Conservation (phyloP, 37 sponge, comb jelly and placozoan genomes). For the Ephydatia muelleri region DNA sequence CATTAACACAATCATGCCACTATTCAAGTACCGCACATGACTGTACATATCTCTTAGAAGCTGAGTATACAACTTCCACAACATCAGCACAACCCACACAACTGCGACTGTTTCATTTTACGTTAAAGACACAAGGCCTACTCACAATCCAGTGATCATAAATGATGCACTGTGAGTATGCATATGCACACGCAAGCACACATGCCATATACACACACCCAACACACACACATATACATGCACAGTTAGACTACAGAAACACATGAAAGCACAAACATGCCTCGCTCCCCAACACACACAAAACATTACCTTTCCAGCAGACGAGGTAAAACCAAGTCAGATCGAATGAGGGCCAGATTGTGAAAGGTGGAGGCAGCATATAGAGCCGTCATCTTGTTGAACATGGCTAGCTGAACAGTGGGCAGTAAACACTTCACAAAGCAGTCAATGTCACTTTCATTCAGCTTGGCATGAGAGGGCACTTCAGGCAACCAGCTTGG, state of each 20-base stretch:
- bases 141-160: too few species aligned
- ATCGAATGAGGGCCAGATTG: constrained; percentile 67
- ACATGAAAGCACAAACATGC: neutral
- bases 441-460: constrained; percentile 76
- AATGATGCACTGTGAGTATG: too few species aligned
- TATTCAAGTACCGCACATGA: neutral
- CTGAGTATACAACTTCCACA: neutral
- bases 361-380: constrained; percentile 58
- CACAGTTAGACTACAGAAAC: neutral
- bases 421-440: constrained; percentile 84
- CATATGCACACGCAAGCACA: too few species aligned
- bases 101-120: too few species aligned
- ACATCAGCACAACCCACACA: neutral
- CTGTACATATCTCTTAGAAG: neutral
- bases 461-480: constrained; percentile 64
- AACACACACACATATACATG: neutral
- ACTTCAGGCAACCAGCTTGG: constrained; percentile 55
- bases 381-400: constrained; percentile 58
- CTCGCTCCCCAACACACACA: neutral
- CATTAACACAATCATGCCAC: neutral
- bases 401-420: constrained; percentile 71
- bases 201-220: too few species aligned
- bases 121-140: too few species aligned
- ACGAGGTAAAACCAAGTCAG: constrained; percentile 81
- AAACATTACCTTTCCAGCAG: constrained; percentile 29